These are phyloP conservation scores for Batillaria attramentaria DNA, from an alignment of 1,140 invertebrate genomes.

Conservation along the genomic window DNA sequence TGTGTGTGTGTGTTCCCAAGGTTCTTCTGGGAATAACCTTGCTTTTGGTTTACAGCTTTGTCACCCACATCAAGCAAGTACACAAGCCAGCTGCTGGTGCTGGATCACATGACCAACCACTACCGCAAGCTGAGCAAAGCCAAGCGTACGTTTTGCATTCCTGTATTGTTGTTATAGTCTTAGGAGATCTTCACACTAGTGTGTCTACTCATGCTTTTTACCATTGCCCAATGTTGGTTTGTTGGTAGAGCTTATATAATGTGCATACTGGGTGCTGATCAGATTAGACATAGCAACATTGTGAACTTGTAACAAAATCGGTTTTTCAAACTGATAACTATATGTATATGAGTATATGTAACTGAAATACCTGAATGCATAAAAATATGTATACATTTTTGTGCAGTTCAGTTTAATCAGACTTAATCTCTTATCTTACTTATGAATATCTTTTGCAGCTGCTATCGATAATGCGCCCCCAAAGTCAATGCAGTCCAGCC, in stretches of 20 bases:
- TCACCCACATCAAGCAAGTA: conserved; percentile 65
- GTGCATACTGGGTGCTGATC: neutral
- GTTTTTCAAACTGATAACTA: neutral
- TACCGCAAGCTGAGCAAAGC: conserved; percentile 67
- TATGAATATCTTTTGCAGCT: conserved; percentile 58
- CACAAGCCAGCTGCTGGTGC: conserved; percentile 65
- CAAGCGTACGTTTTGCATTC: conserved; percentile 57
- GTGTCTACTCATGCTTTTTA: neutral
- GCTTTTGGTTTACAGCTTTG: conserved; percentile 57
- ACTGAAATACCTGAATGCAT: neutral
- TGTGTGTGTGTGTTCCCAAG: conserved; percentile 14
- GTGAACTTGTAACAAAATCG: neutral
- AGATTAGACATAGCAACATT: neutral
- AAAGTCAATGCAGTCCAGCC: conserved; percentile 60
- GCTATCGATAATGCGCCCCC: conserved; percentile 66
- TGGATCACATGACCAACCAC: conserved; percentile 70
- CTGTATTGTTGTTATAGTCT: neutral
- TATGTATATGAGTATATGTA: neutral
- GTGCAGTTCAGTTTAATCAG: neutral
- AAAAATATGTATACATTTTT: neutral
- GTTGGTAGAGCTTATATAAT: neutral
- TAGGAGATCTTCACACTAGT: neutral
- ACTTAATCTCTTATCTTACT: neutral
- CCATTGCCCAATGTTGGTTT: neutral
- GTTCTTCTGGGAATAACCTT: neutral